A percentile compares a stretch with the other conserved stretches of the same genome.
These are phyloP conservation scores for Lycodopsis pacificus DNA, from an alignment of 2,797 vertebrate species.

Conservation along the genomic window DNA sequence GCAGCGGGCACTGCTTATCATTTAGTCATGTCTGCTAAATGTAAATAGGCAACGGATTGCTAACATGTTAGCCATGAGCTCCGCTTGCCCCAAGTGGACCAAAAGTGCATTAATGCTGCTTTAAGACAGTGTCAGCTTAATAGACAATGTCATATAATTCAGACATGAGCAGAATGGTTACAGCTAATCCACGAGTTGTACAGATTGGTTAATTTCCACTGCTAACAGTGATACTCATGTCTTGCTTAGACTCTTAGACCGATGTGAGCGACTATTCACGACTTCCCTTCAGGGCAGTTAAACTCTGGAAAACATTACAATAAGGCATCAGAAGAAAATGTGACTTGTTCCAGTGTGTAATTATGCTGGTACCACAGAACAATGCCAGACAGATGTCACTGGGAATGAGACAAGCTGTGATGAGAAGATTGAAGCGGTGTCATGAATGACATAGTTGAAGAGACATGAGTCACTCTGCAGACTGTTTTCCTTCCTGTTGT, in stretches of 20 bases:
- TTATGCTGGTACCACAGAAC: conserved; percentile 63
- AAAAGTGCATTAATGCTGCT: background rate
- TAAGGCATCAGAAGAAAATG: conserved; percentile 49
- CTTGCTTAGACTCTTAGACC: conserved; percentile 20
- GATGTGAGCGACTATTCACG: conserved; percentile 20
- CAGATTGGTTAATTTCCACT: background rate
- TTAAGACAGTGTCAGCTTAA: background rate
- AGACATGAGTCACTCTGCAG: conserved; percentile 68
- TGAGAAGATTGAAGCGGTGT: conserved; percentile 56
- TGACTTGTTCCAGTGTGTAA: conserved; percentile 60
- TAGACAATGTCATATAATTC: background rate
- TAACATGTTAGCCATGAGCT: background rate
- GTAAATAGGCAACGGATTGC: background rate
- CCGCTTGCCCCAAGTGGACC: background rate
- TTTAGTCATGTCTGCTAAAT: background rate
- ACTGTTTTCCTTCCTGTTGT: conserved; percentile 37
- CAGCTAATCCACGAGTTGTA: background rate
- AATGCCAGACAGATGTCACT: conserved; percentile 71
- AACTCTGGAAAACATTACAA: conserved; percentile 49
- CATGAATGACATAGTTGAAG: conserved; percentile 53
- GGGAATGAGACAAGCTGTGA: conserved; percentile 54
- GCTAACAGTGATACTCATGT: background rate
- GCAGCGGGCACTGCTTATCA: background rate
- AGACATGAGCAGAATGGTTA: background rate
- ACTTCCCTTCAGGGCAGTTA: conserved; percentile 43